Base-by-base conservation (phyloP, 2,888 invertebrate species). In the Chaetogeoica ovagalla region DNA sequence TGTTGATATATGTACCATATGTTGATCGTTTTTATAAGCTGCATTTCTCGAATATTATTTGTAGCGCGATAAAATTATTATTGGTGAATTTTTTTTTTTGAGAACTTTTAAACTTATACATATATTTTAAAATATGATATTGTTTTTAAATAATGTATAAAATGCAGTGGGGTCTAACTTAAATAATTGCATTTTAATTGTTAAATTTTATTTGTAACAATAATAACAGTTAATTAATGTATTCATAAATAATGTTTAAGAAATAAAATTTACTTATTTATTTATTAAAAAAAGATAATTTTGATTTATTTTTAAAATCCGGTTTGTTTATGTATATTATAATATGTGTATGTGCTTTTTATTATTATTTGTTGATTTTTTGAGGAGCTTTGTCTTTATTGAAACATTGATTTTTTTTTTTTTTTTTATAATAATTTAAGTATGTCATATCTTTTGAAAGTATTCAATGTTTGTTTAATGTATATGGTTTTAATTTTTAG, bases 301-400 rank as follows among this genome's bases (percentile, higher is more conserved):
- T 52, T 30, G 21, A 23, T 69, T 55, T 69, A 23, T 30, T 52
- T 66, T 43, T 4, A 43, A 66, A 11, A 43, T 5, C 13, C 11
- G 21, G 43, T 43, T n/a, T n/a, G 13, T n/a, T 2, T 8, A 13
- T 19, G 19, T 55, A 55, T 8, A n/a, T 19, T 19, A 55, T n/a
- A n/a, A n/a, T n/a, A n/a, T 55, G 55, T 17, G 17, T 52, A 52
- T 17, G 13, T 73, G 73, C 62, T 73, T 73, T 52, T 73, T 73
- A 11, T 52, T 73, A 63, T 73, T 73, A 11, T 52, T 73, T 23
- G 17, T 62, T 62, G 6, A 23, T 60, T 19, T 37, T 37, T 3
- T 11, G 52, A 74, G 21, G 11, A 63, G 73, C 65, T 74, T 62
- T 55, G 30, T 52, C 7, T 63, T 9, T 52, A 37, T 39, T 17